A percentile compares a stretch with the other conserved stretches of the same genome.
These are phyloP conservation scores for Eurois occulta DNA, from an alignment of 2,888 invertebrate genomes.

Conservation along the genomic window DNA sequence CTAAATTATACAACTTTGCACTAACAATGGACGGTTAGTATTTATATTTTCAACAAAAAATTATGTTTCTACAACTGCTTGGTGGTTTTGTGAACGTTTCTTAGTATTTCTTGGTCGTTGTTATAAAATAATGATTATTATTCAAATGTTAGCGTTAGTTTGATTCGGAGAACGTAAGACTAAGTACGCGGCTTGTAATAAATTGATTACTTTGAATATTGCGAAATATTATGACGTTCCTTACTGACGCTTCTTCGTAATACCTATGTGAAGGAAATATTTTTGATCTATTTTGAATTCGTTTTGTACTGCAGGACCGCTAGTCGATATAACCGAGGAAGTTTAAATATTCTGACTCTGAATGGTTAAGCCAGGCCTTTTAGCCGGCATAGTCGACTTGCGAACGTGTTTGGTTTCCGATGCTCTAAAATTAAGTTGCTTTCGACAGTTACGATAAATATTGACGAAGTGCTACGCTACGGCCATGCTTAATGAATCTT, in stretches of 20 bases:
- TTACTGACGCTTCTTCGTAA: constrained; percentile 19
- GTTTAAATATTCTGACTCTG: constrained; percentile 55
- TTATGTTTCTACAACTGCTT: constrained; percentile 63
- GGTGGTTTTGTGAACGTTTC: constrained; percentile 54
- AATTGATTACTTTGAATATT: constrained; percentile 38
- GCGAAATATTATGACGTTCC: constrained; percentile 3
- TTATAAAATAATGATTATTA: constrained; percentile 52
- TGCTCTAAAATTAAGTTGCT: constrained; percentile 38
- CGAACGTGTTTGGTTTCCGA: constrained; percentile 39
- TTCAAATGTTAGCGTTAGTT: constrained; percentile 43
- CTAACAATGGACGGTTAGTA: constrained; percentile 79
- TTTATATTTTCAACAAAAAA: constrained; percentile 75
- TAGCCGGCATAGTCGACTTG: constrained; percentile 32
- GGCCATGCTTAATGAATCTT: background rate
- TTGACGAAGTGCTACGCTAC: background rate
- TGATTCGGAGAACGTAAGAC: constrained; percentile 22
- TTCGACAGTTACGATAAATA: constrained; percentile 29
- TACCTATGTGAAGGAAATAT: background rate
- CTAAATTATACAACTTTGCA: constrained; percentile 82
- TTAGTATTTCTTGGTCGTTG: constrained; percentile 54
- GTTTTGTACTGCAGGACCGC: constrained; percentile 3
- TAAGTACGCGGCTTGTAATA: constrained; percentile 10
- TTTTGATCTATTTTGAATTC: constrained; percentile 34
- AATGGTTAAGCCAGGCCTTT: constrained; percentile 39
- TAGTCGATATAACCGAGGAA: constrained; percentile 19